These are phyloP conservation scores for Notiomystis cincta DNA, from an alignment of 2,113 vertebrate genomes.

Conservation along the genomic window DNA sequence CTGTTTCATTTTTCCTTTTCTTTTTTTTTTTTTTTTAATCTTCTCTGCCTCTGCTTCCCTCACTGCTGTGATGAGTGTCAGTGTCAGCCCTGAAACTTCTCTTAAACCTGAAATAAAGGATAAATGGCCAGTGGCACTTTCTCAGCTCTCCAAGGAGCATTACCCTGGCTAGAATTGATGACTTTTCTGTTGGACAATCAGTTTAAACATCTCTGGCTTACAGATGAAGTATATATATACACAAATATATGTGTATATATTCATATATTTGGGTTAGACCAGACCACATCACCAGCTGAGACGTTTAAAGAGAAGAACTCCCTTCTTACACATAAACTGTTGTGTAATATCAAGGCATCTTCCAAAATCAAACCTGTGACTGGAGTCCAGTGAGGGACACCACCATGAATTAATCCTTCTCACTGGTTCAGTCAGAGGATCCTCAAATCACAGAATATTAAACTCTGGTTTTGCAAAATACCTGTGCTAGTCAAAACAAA, in stretches of 20 bases:
- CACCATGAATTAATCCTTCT: background rate
- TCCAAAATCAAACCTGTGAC: background rate
- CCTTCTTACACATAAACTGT: background rate
- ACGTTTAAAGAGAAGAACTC: background rate
- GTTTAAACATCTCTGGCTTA: background rate
- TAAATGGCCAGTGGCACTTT: background rate
- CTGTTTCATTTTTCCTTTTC: background rate
- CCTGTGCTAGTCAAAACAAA: background rate
- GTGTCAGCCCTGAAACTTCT: background rate
- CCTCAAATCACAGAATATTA: background rate
- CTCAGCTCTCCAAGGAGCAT: background rate
- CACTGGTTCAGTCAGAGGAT: background rate
- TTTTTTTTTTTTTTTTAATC: background rate
- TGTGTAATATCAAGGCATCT: background rate
- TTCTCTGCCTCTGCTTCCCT: background rate
- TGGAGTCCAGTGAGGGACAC: background rate
- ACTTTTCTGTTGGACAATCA: background rate
- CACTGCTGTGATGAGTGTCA: background rate
- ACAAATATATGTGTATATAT: background rate
- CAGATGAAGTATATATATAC: background rate
- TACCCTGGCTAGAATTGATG: background rate
- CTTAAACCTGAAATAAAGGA: background rate
- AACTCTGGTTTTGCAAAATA: background rate
- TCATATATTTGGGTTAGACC: background rate
- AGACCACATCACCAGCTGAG: background rate